Conservation (phyloP, 2,888 invertebrate species). For the Theretra japonica region DNA sequence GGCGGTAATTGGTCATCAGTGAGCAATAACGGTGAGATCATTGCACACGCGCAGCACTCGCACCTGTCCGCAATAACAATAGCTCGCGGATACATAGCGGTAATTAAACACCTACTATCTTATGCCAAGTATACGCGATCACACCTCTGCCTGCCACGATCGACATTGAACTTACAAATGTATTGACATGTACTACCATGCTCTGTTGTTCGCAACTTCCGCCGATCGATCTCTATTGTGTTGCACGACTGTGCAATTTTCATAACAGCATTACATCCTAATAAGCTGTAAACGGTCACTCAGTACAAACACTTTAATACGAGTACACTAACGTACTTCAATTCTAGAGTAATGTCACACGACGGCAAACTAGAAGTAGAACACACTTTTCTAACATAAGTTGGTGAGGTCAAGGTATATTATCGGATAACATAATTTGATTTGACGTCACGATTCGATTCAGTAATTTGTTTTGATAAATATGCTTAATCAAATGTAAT, state of each 20-base stretch:
- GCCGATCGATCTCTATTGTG: slow-evolving; percentile 13
- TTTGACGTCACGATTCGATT: not conserved
- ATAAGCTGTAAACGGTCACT: not conserved
- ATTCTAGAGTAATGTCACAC: too few relatives aligned
- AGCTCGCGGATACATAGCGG: slow-evolving; percentile 54
- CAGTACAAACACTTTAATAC: not conserved
- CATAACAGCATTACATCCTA: not conserved
- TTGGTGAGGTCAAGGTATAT: not conserved
- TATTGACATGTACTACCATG: not conserved
- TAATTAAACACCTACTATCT: slow-evolving; percentile 28
- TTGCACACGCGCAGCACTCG: slow-evolving; percentile 58
- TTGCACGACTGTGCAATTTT: not conserved
- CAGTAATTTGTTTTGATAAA: slow-evolving; percentile 6
- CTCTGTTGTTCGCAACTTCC: slow-evolving; percentile 3
- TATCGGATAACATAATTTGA: not conserved
- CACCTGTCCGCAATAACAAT: slow-evolving; percentile 53
- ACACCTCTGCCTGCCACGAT: slow-evolving; percentile 7
- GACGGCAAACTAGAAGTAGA: not conserved
- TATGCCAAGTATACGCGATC: slow-evolving; percentile 7
- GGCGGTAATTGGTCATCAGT: slow-evolving; percentile 71
- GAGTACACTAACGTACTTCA: too few relatives aligned
- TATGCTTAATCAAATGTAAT: not conserved
- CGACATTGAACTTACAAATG: not conserved
- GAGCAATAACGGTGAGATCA: slow-evolving; percentile 81
- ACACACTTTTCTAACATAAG: not conserved